Conservation (phyloP, 2,888 invertebrate genomes). For the Lasioglossum marginatum region DNA sequence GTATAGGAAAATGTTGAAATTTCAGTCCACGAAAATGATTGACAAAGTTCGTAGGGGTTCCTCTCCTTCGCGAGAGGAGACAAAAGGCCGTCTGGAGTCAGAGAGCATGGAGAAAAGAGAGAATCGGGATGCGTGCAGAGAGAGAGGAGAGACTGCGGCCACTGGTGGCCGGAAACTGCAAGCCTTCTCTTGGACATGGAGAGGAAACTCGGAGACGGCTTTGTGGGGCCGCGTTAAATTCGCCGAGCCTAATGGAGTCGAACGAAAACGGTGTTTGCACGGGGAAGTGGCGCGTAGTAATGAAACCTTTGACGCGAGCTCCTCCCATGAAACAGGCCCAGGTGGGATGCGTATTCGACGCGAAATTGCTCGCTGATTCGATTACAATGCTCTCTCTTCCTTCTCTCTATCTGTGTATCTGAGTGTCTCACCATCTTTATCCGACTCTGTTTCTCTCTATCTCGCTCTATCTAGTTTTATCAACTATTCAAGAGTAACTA, state of each 20-base stretch:
- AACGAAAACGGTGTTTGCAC: constrained; percentile 49
- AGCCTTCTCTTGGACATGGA: constrained; percentile 29
- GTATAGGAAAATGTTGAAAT: too few species aligned
- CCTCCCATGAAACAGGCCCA: constrained; percentile 1
- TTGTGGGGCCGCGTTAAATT: constrained; percentile 58
- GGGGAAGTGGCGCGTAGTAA: constrained; percentile 29
- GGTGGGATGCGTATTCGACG: neutral
- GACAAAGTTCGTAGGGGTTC: too few species aligned
- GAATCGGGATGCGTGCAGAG: neutral
- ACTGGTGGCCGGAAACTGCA: constrained; percentile 52
- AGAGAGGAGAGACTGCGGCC: constrained; percentile 30
- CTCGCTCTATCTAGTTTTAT: too few species aligned
- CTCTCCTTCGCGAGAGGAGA: too few species aligned
- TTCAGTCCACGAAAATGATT: neutral
- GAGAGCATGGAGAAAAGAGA: neutral
- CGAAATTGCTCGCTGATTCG: constrained; percentile 15
- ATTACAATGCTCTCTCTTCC: neutral
- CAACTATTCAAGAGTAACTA: neutral
- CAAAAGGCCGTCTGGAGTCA: neutral
- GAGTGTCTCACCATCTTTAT: too few species aligned
- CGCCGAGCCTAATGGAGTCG: constrained; percentile 62
- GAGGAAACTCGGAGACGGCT: constrained; percentile 47
- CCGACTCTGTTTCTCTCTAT: too few species aligned
- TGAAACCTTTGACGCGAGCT: constrained; percentile 54
- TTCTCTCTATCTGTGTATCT: neutral